Conservation (phyloP, 2,113 vertebrate species). For the Lagopus muta region DNA sequence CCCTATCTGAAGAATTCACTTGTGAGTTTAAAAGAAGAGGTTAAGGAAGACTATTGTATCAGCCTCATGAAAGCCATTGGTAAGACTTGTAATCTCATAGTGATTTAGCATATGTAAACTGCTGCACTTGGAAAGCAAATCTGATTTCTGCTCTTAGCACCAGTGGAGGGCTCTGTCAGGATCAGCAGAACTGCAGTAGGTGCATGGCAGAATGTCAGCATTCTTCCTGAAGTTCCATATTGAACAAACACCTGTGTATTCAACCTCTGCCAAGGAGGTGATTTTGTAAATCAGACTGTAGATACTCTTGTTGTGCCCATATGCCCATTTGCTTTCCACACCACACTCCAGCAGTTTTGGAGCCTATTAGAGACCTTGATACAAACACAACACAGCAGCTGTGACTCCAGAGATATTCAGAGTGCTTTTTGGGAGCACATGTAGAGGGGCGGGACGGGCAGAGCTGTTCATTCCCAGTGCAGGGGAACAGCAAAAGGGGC, state of each 20-base stretch:
- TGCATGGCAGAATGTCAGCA: background rate
- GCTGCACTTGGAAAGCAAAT: background rate
- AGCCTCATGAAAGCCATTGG: conserved; percentile 87
- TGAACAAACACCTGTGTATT: background rate
- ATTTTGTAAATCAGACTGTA: no score
- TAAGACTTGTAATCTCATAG: conserved; percentile 59
- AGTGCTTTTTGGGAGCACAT: no score
- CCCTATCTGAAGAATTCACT: conserved; percentile 61
- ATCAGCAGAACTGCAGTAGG: background rate
- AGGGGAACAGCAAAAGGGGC: no score
- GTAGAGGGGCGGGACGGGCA: no score
- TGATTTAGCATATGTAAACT: background rate
- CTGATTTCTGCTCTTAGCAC: background rate
- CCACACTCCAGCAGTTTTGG: no score
- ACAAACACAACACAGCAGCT: no score
- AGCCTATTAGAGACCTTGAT: no score
- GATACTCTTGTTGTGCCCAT: no score
- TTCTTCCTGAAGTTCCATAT: background rate
- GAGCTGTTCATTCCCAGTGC: no score
- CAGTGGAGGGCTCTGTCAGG: background rate
- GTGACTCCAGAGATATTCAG: no score
- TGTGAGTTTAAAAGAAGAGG: conserved; percentile 76
- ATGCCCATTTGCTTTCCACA: no score
- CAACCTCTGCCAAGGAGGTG: background rate
- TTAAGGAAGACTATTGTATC: conserved; percentile 77